Conservation (phyloP, 2,113 vertebrate species). For the Zingel zingel region DNA sequence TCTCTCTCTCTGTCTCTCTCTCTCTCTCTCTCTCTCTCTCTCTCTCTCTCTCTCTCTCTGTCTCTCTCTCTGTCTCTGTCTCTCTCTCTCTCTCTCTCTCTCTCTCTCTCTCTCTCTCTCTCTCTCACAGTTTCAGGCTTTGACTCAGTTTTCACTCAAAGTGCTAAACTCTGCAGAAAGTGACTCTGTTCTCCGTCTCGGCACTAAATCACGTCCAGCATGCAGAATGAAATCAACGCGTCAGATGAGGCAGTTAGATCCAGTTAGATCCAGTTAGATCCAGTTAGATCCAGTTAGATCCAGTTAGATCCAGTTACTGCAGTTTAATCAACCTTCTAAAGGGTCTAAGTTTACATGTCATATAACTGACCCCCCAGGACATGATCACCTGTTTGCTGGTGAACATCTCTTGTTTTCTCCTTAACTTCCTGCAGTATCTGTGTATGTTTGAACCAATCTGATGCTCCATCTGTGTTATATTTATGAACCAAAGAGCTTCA, state of each 20-base stretch:
- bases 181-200: conserved; percentile 32
- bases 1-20: neutral
- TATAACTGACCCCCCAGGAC: too few relatives aligned
- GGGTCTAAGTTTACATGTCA: too few relatives aligned
- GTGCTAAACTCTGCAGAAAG: conserved; percentile 54
- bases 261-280: neutral
- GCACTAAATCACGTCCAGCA: conserved; percentile 29
- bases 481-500: neutral
- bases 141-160: conserved; percentile 56
- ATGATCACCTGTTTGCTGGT: too few relatives aligned
- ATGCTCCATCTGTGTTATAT: neutral
- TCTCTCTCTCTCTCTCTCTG: too few relatives aligned
- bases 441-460: neutral
- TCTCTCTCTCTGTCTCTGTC: too few relatives aligned
- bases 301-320: neutral
- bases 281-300: neutral
- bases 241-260: neutral
- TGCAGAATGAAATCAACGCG: neutral
- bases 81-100: too few relatives aligned
- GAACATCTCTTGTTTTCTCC: too few relatives aligned
- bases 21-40: neutral
- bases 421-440: too few relatives aligned
- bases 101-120: conserved; percentile 2
- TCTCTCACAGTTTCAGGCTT: conserved; percentile 5
- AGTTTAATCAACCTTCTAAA: neutral